These are phyloP conservation scores for Gobiocypris rarus DNA, from an alignment of 2,113 vertebrate genomes.

Conservation along the genomic window DNA sequence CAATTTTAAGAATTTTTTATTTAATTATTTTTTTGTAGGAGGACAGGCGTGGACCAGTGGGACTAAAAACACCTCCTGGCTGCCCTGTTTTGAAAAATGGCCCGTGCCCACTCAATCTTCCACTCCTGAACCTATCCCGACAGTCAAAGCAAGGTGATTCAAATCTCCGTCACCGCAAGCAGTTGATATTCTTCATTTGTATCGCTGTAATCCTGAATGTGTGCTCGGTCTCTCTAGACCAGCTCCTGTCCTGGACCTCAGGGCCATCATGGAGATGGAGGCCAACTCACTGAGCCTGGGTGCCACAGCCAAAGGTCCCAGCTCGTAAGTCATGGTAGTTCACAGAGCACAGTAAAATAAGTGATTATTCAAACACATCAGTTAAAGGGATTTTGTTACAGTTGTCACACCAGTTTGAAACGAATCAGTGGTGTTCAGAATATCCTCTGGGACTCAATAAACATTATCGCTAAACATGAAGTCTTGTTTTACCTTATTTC, in stretches of 20 bases:
- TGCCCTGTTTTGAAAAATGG: slow-evolving; percentile 74
- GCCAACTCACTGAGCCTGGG: slow-evolving; percentile 81
- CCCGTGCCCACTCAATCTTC: slow-evolving; percentile 69
- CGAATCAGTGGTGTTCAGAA: no score
- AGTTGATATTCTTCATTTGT: neutral
- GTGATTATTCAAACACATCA: no score
- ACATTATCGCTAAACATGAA: no score
- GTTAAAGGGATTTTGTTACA: no score
- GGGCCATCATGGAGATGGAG: slow-evolving; percentile 97
- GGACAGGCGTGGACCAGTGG: slow-evolving; percentile 71
- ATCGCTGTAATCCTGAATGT: neutral
- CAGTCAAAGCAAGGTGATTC: slow-evolving; percentile 37
- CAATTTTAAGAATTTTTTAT: neutral
- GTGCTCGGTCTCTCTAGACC: slow-evolving; percentile 76
- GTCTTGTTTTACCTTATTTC: no score
- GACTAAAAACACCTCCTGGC: slow-evolving; percentile 68
- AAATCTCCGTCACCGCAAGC: neutral
- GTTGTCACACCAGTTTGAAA: no score
- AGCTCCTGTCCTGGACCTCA: slow-evolving; percentile 87
- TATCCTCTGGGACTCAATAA: no score
- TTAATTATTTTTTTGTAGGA: slow-evolving; percentile 72
- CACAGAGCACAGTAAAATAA: neutral
- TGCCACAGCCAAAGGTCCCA: slow-evolving; percentile 83
- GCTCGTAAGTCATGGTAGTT: slow-evolving; percentile 58
- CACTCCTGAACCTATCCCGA: slow-evolving; percentile 79